phyloP scores from a whole-genome alignment of 2,888 invertebrate species.

The Papilio demoleus region DNA sequence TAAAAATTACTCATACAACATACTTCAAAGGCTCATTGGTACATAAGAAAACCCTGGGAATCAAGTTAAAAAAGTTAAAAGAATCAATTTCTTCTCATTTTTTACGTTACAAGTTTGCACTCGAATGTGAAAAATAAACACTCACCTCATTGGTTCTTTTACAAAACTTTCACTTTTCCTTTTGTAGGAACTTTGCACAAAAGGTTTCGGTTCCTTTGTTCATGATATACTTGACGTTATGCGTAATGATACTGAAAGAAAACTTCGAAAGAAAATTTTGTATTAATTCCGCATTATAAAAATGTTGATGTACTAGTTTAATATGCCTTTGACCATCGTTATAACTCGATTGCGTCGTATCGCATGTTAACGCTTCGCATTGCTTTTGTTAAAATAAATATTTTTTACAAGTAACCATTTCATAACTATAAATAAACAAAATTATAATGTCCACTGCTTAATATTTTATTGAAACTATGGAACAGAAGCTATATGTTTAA shows the following conservation, averaged over 20 bases:
- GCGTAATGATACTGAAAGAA: slow-evolving; percentile 28
- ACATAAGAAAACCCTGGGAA: too few species aligned
- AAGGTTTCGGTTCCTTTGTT: slow-evolving; percentile 32
- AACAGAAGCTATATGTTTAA: too few species aligned
- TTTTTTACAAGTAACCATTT: too few species aligned
- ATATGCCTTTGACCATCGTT: too few species aligned
- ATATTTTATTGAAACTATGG: too few species aligned
- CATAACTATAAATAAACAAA: too few species aligned
- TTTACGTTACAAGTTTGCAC: slow-evolving; percentile 32
- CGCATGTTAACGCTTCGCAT: too few species aligned
- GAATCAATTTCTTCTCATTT: slow-evolving; percentile 18
- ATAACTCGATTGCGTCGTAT: too few species aligned
- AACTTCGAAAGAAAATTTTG: slow-evolving; percentile 11
- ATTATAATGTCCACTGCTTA: too few species aligned
- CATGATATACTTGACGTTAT: slow-evolving; percentile 31
- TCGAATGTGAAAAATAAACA: slow-evolving; percentile 33
- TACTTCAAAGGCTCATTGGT: too few species aligned
- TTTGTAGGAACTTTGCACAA: slow-evolving; percentile 36
- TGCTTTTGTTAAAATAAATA: too few species aligned
- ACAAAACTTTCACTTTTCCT: slow-evolving; percentile 26
- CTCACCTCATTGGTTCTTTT: slow-evolving; percentile 28
- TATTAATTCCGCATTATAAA: neutral
- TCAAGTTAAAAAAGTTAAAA: slow-evolving; percentile 11
- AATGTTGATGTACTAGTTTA: too few species aligned
- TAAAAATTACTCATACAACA: neutral